Base-by-base conservation (phyloP, 2,888 invertebrate genomes). In the Nomada fabriciana region DNA sequence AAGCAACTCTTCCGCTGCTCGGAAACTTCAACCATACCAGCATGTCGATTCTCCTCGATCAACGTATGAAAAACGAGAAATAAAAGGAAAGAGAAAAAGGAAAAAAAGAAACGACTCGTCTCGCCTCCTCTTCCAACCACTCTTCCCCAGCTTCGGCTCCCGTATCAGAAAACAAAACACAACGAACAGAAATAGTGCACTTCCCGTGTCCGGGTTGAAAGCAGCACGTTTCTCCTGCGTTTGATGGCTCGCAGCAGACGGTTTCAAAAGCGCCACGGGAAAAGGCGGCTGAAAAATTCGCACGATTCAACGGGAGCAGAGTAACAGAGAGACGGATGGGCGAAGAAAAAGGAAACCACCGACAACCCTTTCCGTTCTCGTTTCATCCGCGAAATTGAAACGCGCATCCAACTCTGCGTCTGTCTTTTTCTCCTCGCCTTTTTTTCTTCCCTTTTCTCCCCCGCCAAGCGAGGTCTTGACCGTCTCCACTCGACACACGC, bases 321-420 rank as follows among this genome's bases (percentile, higher is more conserved):
- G 50, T 15, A 11, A 50, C 50, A n/a, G 20, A 47, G 57, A 42
- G 71, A 25, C 3, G 55, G 43, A 15, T 7, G 36, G 53, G n/a
- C n/a, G 59, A 52, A 43, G 60, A 42, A 43, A 63, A 61, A 57
- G 43, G 23, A 63, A 65, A 50, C 36, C 7, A 23, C 20, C 23
- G 18, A 23, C 61, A 42, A 57, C 61, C 61, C 50, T 68, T 63
- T 36, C 55, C 72, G 72, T 36, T 36, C 25, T 36, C n/a, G 60
- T 68, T 63, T 74, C 60, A 61, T 67, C 42, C 67, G 55, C 75
- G 47, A 77, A 55, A 77, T 77, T 74, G 53, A 77, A 77, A 59
- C 55, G 60, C 18, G n/a, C n/a, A n/a, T 64, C 25, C 57, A 29
- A 7, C n/a, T 13, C 13, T 29, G 43, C n/a, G 2, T 2, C 5